phyloP scores from a whole-genome alignment of 2,888 invertebrate species.

The Aphrophora alni region DNA sequence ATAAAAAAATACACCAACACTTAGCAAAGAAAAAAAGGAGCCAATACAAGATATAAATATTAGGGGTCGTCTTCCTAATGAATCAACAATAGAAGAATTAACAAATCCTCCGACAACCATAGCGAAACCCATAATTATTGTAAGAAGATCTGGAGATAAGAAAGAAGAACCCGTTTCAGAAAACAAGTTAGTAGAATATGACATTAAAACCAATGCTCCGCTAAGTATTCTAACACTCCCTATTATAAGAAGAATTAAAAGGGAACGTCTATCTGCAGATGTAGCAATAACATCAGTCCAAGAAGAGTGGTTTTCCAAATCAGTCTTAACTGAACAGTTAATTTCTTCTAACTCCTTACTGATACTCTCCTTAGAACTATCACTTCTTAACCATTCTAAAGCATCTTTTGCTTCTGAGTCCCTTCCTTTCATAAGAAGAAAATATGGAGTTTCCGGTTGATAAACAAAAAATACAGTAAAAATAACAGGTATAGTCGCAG shows the following conservation, averaged over 20 bases:
- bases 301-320: conserved; percentile 12
- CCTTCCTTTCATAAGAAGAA: conserved; percentile 22
- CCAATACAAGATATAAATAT: no score
- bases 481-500: not conserved
- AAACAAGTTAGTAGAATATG: conserved; percentile 33
- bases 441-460: conserved; percentile 38
- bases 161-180: not conserved
- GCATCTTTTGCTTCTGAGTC: not conserved
- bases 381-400: conserved; percentile 2
- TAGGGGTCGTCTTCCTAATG: conserved; percentile 4
- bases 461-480: conserved; percentile 20
- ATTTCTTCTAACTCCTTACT: conserved; percentile 27
- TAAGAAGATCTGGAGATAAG: conserved; percentile 13
- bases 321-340: not conserved
- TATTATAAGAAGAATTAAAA: conserved; percentile 21
- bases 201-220: conserved; percentile 18
- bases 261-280: conserved; percentile 26
- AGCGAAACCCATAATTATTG: conserved; percentile 24
- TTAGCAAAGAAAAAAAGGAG: not conserved
- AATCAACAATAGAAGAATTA: not conserved
- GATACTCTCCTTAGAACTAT: not conserved
- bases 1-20: conserved; percentile 10
- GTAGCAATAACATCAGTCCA: conserved; percentile 28
- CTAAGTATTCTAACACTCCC: conserved; percentile 2
- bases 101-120: not conserved